phyloP scores from a whole-genome alignment of 2,888 invertebrate species.

The Thereva nobilitata region DNA sequence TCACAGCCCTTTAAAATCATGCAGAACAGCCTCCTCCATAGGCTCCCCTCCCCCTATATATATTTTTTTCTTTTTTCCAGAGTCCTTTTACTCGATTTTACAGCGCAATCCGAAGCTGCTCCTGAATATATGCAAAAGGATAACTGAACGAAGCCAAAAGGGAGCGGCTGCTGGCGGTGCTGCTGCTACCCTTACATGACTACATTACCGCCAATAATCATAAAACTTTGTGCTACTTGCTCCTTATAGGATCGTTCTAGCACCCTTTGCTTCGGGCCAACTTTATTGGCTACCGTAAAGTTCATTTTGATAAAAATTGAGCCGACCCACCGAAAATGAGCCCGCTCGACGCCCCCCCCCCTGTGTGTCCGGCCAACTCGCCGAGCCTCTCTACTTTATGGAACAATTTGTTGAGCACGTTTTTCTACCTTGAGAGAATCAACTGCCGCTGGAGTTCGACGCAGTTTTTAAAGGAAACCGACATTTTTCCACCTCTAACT shows the following conservation, averaged over 20 bases:
- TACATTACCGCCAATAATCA: constrained; percentile 34
- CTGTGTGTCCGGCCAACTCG: neutral
- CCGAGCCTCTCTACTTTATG: neutral
- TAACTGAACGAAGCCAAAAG: neutral
- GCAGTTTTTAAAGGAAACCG: constrained; percentile 20
- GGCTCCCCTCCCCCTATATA: neutral
- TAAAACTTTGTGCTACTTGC: constrained; percentile 30
- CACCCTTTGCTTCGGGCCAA: constrained; percentile 25
- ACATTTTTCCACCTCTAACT: constrained; percentile 13
- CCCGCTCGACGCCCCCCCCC: neutral
- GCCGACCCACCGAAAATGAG: constrained; percentile 2
- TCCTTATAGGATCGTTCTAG: constrained; percentile 25
- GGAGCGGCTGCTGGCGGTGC: neutral
- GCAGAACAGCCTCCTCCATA: neutral
- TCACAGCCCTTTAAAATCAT: constrained; percentile 19
- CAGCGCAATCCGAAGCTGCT: neutral
- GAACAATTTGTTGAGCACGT: constrained; percentile 4
- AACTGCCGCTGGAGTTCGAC: constrained; percentile 10
- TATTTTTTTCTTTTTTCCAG: too few relatives aligned
- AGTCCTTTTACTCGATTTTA: constrained; percentile 8
- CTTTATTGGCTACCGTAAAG: constrained; percentile 32
- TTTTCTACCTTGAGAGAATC: constrained; percentile 13
- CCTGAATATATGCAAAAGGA: neutral
- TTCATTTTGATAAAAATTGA: constrained; percentile 33
- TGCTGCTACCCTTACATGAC: constrained; percentile 9